Percentiles rank a stretch among this genome's conserved stretches.
Evolutionary conservation across 2,888 invertebrate species (phyloP).

Genomic region (Sarcophaga rosellei): DNA sequence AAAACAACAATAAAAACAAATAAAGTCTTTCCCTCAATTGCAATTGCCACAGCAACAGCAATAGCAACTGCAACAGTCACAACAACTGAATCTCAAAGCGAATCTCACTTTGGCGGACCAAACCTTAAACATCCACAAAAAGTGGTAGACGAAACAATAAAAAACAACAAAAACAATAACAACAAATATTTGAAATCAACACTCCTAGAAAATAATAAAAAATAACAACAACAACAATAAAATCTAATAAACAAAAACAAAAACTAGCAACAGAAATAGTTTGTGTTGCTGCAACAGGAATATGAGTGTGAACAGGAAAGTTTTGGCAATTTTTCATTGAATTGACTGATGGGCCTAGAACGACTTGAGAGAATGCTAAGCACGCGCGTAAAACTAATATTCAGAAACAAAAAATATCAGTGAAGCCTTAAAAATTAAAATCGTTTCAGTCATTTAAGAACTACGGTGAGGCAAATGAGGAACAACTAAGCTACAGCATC

Average conservation of each 20-base stretch:
- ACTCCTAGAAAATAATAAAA: constrained; percentile 56
- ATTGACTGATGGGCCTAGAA: neutral
- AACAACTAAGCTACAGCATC: too few species aligned
- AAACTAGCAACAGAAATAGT: constrained; percentile 9
- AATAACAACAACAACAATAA: neutral
- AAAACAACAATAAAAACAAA: constrained; percentile 3
- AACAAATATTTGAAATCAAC: constrained; percentile 37
- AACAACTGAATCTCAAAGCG: constrained; percentile 50
- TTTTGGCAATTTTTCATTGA: neutral
- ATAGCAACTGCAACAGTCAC: too few species aligned
- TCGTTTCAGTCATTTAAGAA: too few species aligned
- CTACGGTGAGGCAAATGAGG: too few species aligned
- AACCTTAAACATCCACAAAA: constrained; percentile 56
- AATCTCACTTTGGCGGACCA: constrained; percentile 63
- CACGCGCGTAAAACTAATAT: too few species aligned
- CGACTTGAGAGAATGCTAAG: constrained; percentile 4
- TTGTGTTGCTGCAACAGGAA: constrained; percentile 29
- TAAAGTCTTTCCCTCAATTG: constrained; percentile 35
- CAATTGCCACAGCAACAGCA: constrained; percentile 18
- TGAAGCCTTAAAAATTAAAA: too few species aligned
- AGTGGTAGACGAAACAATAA: neutral
- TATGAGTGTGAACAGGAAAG: neutral
- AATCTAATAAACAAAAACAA: neutral
- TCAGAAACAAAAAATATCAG: too few species aligned
- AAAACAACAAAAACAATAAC: too few species aligned